Base-by-base conservation (phyloP, 2,797 vertebrate genomes). In the Oophaga sylvatica region DNA sequence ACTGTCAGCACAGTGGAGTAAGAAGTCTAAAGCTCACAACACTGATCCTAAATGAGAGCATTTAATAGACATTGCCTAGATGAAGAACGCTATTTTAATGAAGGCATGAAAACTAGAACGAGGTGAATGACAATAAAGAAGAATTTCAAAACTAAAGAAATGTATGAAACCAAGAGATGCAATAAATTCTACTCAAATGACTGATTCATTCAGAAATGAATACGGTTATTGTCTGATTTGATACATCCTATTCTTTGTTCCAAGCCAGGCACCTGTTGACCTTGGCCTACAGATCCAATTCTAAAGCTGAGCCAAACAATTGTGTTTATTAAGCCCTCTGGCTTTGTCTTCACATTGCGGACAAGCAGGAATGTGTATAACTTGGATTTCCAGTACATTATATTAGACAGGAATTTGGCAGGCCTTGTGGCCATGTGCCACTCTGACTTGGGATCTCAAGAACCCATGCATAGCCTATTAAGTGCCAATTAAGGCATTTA, bases 241-340 rank as follows among this genome's bases (percentile, higher is more conserved):
- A 56, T 70, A 70, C 81, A 57, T 41, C 53, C 29, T 41, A 83
- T 59, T 12, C 26, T 73, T 60, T 73, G 56, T 60, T 73, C 31
- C 29, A 81, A 81, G 35, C n/a, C 56, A 56, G 9, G 63, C 35
- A 87, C 78, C 85, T 87, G 85, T 86, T 86, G 56, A 79, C 56
- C 48, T 56, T 70, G 60, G 78, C 77, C 48, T 45, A 73, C 68
- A 62, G 56, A 57, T 60, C n/a, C 26, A 45, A 35, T 20, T 75
- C 15, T 73, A 48, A 78, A 73, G 68, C 53, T 73, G 31, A 81
- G 67, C 78, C 78, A 87, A 63, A 45, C 20, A 71, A 80, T 73
- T 29, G 35, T 81, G 22, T 81, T 81, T 73, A 62, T 81, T 26
- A 63, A 63, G 80, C 35, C 22, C 35, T 13, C 35, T 75, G n/a